phyloP scores from a whole-genome alignment of 2,113 vertebrate genomes.

The Ageneiosus marmoratus region DNA sequence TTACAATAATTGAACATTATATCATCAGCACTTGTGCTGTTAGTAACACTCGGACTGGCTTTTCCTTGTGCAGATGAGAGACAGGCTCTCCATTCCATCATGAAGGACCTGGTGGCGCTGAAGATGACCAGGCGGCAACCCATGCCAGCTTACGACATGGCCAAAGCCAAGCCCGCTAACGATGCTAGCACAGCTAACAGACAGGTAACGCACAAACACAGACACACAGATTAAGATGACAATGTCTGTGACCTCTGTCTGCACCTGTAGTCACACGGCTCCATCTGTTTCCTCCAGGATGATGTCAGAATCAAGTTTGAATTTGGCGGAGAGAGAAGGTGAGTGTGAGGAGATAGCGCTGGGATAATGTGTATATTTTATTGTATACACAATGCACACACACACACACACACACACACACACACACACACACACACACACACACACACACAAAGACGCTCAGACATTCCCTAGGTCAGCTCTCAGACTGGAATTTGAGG shows the following conservation, averaged over 20 bases:
- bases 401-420: not conserved
- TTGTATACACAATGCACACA: no score
- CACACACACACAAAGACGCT: slow-evolving; percentile 49
- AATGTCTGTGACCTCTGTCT: slow-evolving; percentile 10
- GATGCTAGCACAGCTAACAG: slow-evolving; percentile 76
- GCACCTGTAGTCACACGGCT: slow-evolving; percentile 29
- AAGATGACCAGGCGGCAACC: slow-evolving; percentile 89
- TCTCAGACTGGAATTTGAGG: slow-evolving; percentile 67
- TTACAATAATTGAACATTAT: not conserved
- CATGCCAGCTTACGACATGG: slow-evolving; percentile 76
- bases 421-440: slow-evolving; percentile 33
- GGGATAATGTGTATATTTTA: not conserved
- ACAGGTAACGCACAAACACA: slow-evolving; percentile 73
- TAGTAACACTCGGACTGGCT: not conserved
- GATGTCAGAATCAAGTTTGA: slow-evolving; percentile 98
- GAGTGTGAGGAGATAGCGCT: slow-evolving; percentile 54
- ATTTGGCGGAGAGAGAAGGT: slow-evolving; percentile 90
- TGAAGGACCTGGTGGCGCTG: slow-evolving; percentile 97
- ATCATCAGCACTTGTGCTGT: not conserved
- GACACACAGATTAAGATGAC: not conserved
- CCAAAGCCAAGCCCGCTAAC: slow-evolving; percentile 79
- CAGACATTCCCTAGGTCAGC: slow-evolving; percentile 51
- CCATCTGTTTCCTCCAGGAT: slow-evolving; percentile 74
- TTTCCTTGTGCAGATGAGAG: slow-evolving; percentile 81
- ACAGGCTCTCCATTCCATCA: slow-evolving; percentile 97